A percentile compares a stretch with the other conserved stretches of the same genome.
Evolutionary conservation across 2,797 vertebrate species (phyloP).

Genomic region (Eurystomus glaucurus): DNA sequence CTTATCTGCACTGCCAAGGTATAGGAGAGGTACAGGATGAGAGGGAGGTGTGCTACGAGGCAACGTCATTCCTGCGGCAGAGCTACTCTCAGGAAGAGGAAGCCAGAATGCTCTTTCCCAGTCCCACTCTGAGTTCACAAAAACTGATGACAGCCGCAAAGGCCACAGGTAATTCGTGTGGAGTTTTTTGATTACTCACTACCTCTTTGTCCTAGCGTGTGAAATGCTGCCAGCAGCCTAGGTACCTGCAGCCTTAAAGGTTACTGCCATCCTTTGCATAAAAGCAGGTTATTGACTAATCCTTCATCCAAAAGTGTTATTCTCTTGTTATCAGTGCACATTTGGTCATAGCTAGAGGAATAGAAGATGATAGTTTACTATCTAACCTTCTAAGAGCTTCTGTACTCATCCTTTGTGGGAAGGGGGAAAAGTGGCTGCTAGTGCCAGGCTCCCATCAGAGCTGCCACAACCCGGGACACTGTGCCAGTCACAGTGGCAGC

Average conservation of each 20-base stretch:
- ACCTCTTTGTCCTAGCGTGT: neutral
- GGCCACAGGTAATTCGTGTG: slow-evolving; percentile 77
- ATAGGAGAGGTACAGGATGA: slow-evolving; percentile 77
- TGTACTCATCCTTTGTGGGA: neutral
- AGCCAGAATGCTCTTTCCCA: slow-evolving; percentile 82
- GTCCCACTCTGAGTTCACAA: slow-evolving; percentile 75
- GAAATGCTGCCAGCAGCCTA: neutral
- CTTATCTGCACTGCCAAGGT: slow-evolving; percentile 73
- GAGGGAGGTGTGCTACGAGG: slow-evolving; percentile 81
- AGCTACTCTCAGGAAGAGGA: slow-evolving; percentile 83
- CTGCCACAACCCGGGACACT: neutral
- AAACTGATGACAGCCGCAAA: slow-evolving; percentile 69
- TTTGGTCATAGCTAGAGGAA: neutral
- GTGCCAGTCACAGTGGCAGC: neutral
- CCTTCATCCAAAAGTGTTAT: accelerated
- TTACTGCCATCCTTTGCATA: neutral
- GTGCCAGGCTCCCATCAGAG: neutral
- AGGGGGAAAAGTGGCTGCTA: neutral
- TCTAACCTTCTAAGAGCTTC: neutral
- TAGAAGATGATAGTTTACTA: neutral
- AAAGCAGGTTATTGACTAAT: neutral
- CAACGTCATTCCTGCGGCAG: slow-evolving; percentile 82
- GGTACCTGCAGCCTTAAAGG: neutral
- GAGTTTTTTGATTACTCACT: neutral
- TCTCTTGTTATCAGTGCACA: neutral